These are phyloP conservation scores for Menidia beryllina DNA, from an alignment of 2,113 vertebrate genomes.

Conservation along the genomic window DNA sequence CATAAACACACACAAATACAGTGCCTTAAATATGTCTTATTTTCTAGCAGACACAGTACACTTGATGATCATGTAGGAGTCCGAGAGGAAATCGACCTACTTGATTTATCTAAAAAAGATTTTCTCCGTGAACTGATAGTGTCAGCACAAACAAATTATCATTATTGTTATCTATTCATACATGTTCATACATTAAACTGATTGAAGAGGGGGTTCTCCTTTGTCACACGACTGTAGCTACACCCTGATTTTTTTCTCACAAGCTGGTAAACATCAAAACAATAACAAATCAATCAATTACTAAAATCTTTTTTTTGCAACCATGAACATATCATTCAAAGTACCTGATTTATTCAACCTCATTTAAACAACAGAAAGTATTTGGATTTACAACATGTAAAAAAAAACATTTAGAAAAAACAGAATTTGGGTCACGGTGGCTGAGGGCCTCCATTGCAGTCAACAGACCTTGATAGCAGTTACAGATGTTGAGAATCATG, in stretches of 20 bases:
- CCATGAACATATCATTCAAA: constrained; percentile 29
- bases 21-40: too few species aligned
- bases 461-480: constrained; percentile 68
- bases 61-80: too few species aligned
- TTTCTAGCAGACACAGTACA: too few species aligned
- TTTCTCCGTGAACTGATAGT: too few species aligned
- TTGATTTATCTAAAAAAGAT: too few species aligned
- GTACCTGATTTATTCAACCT: neutral
- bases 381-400: constrained; percentile 56
- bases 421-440: constrained; percentile 57
- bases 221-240: neutral
- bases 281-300: constrained; percentile 7
- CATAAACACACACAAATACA: too few species aligned
- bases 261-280: neutral
- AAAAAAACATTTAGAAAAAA: constrained; percentile 55
- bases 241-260: neutral
- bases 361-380: constrained; percentile 43
- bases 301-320: constrained; percentile 35
- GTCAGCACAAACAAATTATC: too few species aligned
- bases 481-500: constrained; percentile 76
- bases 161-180: too few species aligned
- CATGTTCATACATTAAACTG: too few species aligned
- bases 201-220: too few species aligned
- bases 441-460: constrained; percentile 54
- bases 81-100: too few species aligned